Base-by-base conservation (phyloP, 2,113 vertebrate species). In the Odocoileus hemionus region DNA sequence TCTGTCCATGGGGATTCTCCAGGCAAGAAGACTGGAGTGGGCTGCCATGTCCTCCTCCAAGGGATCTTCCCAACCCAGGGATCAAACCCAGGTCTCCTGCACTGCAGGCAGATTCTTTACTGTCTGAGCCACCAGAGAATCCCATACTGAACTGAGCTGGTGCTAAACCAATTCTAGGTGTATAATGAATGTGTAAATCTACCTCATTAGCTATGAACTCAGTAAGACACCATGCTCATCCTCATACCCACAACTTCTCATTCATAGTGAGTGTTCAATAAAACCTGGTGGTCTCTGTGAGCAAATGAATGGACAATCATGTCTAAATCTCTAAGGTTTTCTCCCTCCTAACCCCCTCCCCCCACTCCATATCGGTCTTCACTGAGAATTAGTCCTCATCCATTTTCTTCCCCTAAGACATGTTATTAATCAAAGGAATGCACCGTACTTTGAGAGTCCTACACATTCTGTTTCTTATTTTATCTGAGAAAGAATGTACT, bases 381-480 rank as follows among this genome's bases (percentile, higher is more conserved):
- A 57, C 61, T 33, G 60, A 96, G 60, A 95, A n/a, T 87, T 91
- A 54, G 86, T 83, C 52, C 55, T 83, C 50, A 12, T 58, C 82
- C 39, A 2, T 85, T 91, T 95, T 83, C 95, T 61, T 96, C 64
- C 84, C 82, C 33, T 21, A 90, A 84, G 89, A 93, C 76, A 80
- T 80, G 91, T 93, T 80, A 80, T 52, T 79, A 89, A 97, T 96
- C 93, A 98, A 97, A 97, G 79, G 89, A 96, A 95, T 80, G 82
- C 84, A 76, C 52, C 45, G 36, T 90, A 74, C 79, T 96, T 89
- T 15, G 21, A 87, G 76, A 96, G 84, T 85, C 87, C 86, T 85
- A 95, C 92, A 95, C 97, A 95, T 96, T 92, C 95, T 97, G 94
- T 97, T 98, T 97, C 97, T 98, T 93, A 97, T 97, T 98, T 97